phyloP scores from a whole-genome alignment of 2,113 vertebrate genomes.

The Mustelus asterias region DNA sequence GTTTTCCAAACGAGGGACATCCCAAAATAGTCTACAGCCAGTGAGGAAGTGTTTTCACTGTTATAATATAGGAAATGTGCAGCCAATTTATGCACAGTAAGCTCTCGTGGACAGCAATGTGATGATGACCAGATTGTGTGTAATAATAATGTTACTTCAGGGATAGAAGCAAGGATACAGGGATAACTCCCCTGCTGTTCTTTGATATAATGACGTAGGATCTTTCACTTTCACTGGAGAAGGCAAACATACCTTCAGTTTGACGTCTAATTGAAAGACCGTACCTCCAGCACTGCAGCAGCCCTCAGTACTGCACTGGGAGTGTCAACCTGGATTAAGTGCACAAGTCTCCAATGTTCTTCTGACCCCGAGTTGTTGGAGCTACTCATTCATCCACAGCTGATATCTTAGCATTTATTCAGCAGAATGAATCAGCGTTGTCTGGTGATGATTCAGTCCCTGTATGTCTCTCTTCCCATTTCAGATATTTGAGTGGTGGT shows the following conservation, averaged over 20 bases:
- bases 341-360: neutral
- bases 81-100: neutral
- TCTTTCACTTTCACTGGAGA: neutral
- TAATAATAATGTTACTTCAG: neutral
- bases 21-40: neutral
- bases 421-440: neutral
- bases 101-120: neutral
- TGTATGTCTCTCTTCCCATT: conserved; percentile 39
- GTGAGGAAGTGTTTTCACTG: neutral
- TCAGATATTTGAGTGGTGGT: conserved; percentile 99
- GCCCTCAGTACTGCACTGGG: neutral
- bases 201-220: neutral
- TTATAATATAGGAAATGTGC: neutral
- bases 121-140: neutral
- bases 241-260: neutral
- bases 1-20: neutral
- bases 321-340: neutral
- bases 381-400: neutral
- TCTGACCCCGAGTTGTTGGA: neutral
- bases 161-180: neutral
- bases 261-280: neutral
- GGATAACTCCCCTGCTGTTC: neutral
- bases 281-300: neutral
- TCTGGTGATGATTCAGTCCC: neutral
- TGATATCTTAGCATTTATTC: neutral